Percentiles rank a stretch among this genome's conserved stretches.
Conservation (phyloP, 2,888 invertebrate species). For the Epinotia ramella region DNA sequence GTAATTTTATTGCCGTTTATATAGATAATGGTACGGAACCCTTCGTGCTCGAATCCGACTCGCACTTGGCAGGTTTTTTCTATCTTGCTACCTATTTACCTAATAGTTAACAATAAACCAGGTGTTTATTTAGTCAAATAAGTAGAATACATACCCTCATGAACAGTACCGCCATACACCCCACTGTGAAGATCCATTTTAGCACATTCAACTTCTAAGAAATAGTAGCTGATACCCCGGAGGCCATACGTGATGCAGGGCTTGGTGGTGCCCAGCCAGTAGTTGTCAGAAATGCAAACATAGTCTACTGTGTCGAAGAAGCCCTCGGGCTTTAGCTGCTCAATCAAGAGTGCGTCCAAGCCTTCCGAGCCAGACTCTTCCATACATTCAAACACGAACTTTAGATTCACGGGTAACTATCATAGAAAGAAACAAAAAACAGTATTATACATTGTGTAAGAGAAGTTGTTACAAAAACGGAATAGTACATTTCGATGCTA, state of each 20-base stretch:
- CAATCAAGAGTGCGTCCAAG: constrained; percentile 92
- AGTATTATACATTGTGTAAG: not conserved
- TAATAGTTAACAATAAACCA: not conserved
- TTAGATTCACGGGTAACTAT: constrained; percentile 90
- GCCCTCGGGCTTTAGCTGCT: constrained; percentile 84
- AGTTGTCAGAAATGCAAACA: constrained; percentile 99
- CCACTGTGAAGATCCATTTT: constrained; percentile 98
- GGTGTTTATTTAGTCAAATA: not conserved
- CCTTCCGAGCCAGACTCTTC: constrained; percentile 99
- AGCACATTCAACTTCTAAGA: constrained; percentile 94
- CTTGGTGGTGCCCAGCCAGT: constrained; percentile 98
- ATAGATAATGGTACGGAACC: too few relatives aligned
- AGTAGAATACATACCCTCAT: constrained; percentile 80
- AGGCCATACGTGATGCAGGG: constrained; percentile 99
- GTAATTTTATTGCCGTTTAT: too few relatives aligned
- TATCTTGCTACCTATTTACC: too few relatives aligned
- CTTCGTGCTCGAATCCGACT: too few relatives aligned
- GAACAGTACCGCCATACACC: constrained; percentile 96
- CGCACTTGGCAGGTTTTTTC: too few relatives aligned
- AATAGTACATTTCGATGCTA: too few relatives aligned
- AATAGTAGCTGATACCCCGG: constrained; percentile 96
- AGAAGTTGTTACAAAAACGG: too few relatives aligned
- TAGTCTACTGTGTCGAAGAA: constrained; percentile 95
- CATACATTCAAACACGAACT: constrained; percentile 99
- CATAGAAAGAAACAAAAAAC: constrained; percentile 49